These are phyloP conservation scores for Malachius bipustulatus DNA, from an alignment of 2,888 invertebrate genomes.

Conservation along the genomic window DNA sequence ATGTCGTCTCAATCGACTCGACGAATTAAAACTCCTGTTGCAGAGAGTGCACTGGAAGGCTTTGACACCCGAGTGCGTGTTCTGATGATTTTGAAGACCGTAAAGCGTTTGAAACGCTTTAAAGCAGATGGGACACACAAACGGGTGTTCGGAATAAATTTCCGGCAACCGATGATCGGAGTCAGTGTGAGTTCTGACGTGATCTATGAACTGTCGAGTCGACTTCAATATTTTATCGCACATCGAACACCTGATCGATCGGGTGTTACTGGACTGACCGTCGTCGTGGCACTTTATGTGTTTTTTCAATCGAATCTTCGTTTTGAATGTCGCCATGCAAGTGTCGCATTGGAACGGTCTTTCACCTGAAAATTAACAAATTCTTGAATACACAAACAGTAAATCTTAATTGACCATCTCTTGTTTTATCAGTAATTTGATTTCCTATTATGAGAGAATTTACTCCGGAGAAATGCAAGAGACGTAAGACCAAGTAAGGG, in stretches of 20 bases:
- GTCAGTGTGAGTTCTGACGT: conserved; percentile 26
- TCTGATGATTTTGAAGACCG: conserved; percentile 25
- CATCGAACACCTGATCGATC: too few relatives aligned
- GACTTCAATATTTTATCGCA: conserved; percentile 26
- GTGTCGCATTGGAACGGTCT: conserved; percentile 29
- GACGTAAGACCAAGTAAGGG: too few relatives aligned
- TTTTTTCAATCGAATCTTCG: conserved; percentile 28
- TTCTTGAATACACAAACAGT: background rate
- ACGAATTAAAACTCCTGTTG: conserved; percentile 27
- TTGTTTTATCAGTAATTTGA: too few relatives aligned
- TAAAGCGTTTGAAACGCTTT: conserved; percentile 26
- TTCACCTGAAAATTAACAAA: conserved; percentile 22
- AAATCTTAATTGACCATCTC: too few relatives aligned
- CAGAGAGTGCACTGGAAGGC: conserved; percentile 29
- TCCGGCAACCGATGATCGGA: background rate
- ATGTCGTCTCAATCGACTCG: conserved; percentile 29
- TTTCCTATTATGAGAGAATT: too few relatives aligned
- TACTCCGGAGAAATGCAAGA: too few relatives aligned
- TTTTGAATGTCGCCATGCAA: conserved; percentile 30
- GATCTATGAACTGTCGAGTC: conserved; percentile 25
- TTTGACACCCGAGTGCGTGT: conserved; percentile 22
- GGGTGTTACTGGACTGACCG: conserved; percentile 21
- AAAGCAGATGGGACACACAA: conserved; percentile 27
- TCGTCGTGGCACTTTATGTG: conserved; percentile 27
- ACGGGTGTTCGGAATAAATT: conserved; percentile 20